These are phyloP conservation scores for Trichoplusia ni DNA, from an alignment of 1,140 invertebrate genomes.

Conservation along the genomic window DNA sequence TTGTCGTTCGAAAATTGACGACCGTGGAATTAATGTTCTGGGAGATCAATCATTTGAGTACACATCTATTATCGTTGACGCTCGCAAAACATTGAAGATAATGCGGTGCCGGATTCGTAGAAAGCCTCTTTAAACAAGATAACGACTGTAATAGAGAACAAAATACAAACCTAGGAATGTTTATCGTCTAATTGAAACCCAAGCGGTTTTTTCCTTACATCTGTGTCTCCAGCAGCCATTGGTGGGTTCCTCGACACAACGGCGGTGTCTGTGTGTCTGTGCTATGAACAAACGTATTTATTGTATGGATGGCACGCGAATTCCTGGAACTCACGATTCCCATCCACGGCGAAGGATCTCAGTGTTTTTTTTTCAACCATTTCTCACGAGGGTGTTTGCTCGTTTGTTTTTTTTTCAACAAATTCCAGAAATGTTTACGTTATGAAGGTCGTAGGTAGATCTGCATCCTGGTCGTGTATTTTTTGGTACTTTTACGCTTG, in stretches of 20 bases:
- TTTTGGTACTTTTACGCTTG: slow-evolving; percentile 2
- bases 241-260: slow-evolving; percentile 33
- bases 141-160: slow-evolving; percentile 6
- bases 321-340: slow-evolving; percentile 57
- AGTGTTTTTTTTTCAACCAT: slow-evolving; percentile 49
- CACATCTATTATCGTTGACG: not conserved
- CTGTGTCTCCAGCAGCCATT: not conserved
- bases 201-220: slow-evolving; percentile 14
- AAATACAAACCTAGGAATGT: slow-evolving; percentile 23
- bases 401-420: slow-evolving; percentile 51
- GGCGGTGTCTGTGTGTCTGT: slow-evolving; percentile 37
- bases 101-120: not conserved
- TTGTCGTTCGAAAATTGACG: slow-evolving; percentile 28
- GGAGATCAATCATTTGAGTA: not conserved
- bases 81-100: not conserved
- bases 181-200: slow-evolving; percentile 13
- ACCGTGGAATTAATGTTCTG: slow-evolving; percentile 13
- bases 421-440: slow-evolving; percentile 67
- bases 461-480: slow-evolving; percentile 2
- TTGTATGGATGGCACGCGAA: slow-evolving; percentile 60
- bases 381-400: slow-evolving; percentile 63
- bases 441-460: slow-evolving; percentile 60
- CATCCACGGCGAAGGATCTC: slow-evolving; percentile 55
- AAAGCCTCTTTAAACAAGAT: not conserved
- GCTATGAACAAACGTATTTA: slow-evolving; percentile 47